A percentile compares a stretch with the other conserved stretches of the same genome.
Conservation (phyloP, 2,797 vertebrate species). For the Miichthys miiuy region DNA sequence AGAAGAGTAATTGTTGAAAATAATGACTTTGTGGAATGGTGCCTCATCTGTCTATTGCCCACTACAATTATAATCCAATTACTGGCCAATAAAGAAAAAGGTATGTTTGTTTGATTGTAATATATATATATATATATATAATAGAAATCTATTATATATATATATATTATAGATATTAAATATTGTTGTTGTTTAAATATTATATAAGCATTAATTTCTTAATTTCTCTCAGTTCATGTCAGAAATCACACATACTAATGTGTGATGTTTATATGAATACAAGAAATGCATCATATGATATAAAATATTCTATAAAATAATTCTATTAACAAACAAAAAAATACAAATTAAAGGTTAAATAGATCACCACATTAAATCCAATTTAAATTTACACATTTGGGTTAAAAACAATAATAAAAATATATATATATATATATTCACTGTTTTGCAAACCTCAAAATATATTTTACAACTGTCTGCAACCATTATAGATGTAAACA, state of each 20-base stretch:
- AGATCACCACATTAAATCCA: neutral
- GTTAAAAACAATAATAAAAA: neutral
- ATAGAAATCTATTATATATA: neutral
- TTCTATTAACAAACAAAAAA: neutral
- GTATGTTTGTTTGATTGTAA: conserved; percentile 31
- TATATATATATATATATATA: neutral
- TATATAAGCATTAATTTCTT: neutral
- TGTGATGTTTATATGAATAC: neutral
- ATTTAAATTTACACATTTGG: neutral
- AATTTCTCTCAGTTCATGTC: conserved; percentile 4
- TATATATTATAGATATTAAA: conserved; percentile 7
- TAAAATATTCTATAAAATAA: neutral
- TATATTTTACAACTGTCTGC: neutral
- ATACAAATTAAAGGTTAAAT: neutral
- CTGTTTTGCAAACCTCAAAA: conserved; percentile 1
- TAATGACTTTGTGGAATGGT: conserved; percentile 43
- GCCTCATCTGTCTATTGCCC: conserved; percentile 41
- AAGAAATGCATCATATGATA: neutral
- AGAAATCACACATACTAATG: conserved; percentile 6
- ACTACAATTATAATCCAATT: conserved; percentile 44
- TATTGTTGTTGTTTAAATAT: conserved; percentile 15
- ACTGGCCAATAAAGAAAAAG: conserved; percentile 23
- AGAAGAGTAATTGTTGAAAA: conserved; percentile 53
- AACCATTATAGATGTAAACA: neutral
- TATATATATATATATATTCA: neutral